phyloP scores from a whole-genome alignment of 2,888 invertebrate genomes.

The Teinopalpus imperialis region DNA sequence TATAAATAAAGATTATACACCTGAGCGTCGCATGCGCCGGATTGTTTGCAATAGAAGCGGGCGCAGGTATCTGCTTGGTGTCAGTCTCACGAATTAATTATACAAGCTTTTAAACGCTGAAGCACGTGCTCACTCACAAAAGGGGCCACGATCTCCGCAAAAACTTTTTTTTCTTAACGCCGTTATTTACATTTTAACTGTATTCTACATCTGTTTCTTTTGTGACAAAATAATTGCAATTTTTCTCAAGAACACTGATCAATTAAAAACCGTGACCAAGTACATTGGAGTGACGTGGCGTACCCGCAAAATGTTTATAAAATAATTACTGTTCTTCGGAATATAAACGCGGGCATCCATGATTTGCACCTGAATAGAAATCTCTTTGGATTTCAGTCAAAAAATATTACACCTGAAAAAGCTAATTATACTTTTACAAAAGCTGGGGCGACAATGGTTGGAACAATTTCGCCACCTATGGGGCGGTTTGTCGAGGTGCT shows the following conservation, averaged over 20 bases:
- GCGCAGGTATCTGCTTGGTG: conserved; percentile 55
- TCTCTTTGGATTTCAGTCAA: conserved; percentile 47
- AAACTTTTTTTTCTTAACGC: conserved; percentile 41
- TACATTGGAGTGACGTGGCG: conserved; percentile 50
- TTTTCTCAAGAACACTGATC: conserved; percentile 36
- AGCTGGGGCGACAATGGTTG: conserved; percentile 54
- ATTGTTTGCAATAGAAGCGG: conserved; percentile 51
- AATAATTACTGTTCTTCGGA: conserved; percentile 66
- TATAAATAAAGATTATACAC: conserved; percentile 77
- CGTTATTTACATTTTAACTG: conserved; percentile 48
- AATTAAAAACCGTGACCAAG: conserved; percentile 68
- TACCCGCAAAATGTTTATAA: conserved; percentile 45
- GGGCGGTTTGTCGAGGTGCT: conserved; percentile 58
- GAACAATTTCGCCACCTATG: conserved; percentile 50
- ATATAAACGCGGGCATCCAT: conserved; percentile 61
- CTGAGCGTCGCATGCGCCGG: conserved; percentile 65
- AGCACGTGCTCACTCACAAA: conserved; percentile 53
- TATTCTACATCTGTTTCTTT: conserved; percentile 25
- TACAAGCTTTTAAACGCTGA: conserved; percentile 47
- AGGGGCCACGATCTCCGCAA: conserved; percentile 42
- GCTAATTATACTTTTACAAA: conserved; percentile 71
- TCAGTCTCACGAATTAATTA: conserved; percentile 69
- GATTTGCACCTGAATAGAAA: conserved; percentile 64
- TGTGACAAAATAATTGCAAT: conserved; percentile 11
- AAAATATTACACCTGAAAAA: conserved; percentile 69